Percentiles rank a stretch among this genome's conserved stretches.
Evolutionary conservation across 2,888 invertebrate genomes (phyloP).

Genomic region (Sinotaia quadrata): DNA sequence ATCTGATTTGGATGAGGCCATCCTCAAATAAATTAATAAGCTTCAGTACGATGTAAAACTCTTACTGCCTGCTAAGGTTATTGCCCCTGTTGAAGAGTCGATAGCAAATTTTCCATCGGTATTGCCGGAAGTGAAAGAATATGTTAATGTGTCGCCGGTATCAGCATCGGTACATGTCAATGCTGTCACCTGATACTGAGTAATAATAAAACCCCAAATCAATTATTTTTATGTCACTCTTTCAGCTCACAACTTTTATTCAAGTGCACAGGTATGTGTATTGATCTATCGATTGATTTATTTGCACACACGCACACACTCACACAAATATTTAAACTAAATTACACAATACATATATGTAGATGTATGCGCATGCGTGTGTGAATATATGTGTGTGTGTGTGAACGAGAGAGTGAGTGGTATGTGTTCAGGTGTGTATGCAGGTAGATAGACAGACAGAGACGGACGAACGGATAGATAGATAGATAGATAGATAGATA

Average conservation of each 20-base stretch:
- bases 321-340: neutral
- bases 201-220: too few relatives aligned
- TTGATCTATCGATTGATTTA: too few relatives aligned
- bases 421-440: neutral
- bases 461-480: neutral
- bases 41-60: too few relatives aligned
- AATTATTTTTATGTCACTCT: neutral
- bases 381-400: conserved; percentile 11
- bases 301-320: too few relatives aligned
- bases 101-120: conserved; percentile 89
- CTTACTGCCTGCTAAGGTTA: conserved; percentile 21
- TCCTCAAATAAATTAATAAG: too few relatives aligned
- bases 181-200: conserved; percentile 36
- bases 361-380: neutral
- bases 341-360: neutral
- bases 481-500: too few relatives aligned
- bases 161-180: conserved; percentile 47
- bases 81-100: conserved; percentile 82
- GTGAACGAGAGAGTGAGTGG: conserved; percentile 4
- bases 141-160: conserved; percentile 71
- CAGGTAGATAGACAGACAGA: neutral
- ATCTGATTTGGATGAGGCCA: too few relatives aligned
- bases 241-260: neutral
- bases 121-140: conserved; percentile 92
- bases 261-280: too few relatives aligned